phyloP scores from a whole-genome alignment of 2,113 vertebrate species.

The Tenebrosternarchus preto region DNA sequence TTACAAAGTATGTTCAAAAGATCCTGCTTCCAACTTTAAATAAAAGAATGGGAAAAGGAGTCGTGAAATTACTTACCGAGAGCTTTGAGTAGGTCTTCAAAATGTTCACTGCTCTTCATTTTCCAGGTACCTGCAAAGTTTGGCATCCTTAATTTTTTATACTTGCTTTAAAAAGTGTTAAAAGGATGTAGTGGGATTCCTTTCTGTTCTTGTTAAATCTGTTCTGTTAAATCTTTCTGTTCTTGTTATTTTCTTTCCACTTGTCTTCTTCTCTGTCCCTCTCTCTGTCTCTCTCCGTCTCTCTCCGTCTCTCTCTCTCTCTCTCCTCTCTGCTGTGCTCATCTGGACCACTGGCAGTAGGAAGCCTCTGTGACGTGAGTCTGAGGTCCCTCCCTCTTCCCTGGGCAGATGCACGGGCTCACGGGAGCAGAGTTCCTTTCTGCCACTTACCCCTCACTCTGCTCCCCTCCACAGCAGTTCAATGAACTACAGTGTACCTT shows the following conservation, averaged over 20 bases:
- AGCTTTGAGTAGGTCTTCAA: constrained; percentile 89
- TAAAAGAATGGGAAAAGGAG: neutral
- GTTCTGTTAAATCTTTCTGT: constrained; percentile 6
- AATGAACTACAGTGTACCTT: too few species aligned
- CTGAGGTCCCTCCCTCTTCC: constrained; percentile 51
- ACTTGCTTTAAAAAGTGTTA: too few species aligned
- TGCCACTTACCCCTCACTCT: constrained; percentile 24
- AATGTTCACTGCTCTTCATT: constrained; percentile 90
- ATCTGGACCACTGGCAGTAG: constrained; percentile 53
- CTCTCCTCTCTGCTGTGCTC: constrained; percentile 31
- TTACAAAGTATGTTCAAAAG: constrained; percentile 14
- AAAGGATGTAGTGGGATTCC: neutral
- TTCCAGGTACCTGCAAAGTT: constrained; percentile 89
- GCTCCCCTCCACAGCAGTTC: neutral
- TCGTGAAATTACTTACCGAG: constrained; percentile 76
- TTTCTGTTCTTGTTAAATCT: neutral
- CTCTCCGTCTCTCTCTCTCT: constrained; percentile 45
- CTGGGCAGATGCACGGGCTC: constrained; percentile 43
- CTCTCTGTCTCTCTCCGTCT: constrained; percentile 47
- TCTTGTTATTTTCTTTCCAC: constrained; percentile 13
- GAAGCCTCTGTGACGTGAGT: constrained; percentile 50
- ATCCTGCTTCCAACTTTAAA: neutral
- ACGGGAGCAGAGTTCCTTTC: constrained; percentile 32
- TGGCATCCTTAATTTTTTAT: constrained; percentile 73
- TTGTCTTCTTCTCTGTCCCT: constrained; percentile 30